Percentiles rank a stretch among this genome's conserved stretches.
Evolutionary conservation across 2,888 invertebrate genomes (phyloP).

Genomic region (Ceramica pisi): DNA sequence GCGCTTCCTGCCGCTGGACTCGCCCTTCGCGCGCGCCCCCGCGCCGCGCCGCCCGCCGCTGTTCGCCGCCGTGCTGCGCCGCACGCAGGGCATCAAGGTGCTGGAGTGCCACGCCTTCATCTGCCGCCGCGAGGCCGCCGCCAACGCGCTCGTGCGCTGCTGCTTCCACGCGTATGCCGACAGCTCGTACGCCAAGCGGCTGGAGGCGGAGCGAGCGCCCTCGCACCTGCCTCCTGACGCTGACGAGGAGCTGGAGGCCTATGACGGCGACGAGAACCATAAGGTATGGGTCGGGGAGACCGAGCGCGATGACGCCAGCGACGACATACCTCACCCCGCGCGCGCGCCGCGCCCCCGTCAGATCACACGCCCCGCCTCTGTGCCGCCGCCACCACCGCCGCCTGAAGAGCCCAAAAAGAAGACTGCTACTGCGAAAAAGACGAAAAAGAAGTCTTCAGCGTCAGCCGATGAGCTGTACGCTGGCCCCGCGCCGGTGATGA

Average conservation of each 20-base stretch:
- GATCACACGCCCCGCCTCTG: constrained; percentile 94
- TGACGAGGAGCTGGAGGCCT: constrained; percentile 95
- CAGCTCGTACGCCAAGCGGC: constrained; percentile 97
- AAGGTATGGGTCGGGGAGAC: constrained; percentile 98
- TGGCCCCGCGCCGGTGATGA: constrained; percentile 86
- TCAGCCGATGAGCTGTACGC: constrained; percentile 91
- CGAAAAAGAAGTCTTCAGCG: constrained; percentile 90
- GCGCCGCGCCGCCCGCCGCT: constrained; percentile 98
- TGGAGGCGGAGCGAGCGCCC: constrained; percentile 92
- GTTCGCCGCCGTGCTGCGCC: constrained; percentile 98
- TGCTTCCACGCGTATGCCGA: constrained; percentile 99
- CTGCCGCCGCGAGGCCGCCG: constrained; percentile 98
- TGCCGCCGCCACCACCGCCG: constrained; percentile 95
- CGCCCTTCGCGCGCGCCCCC: constrained; percentile 98
- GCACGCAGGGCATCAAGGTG: constrained; percentile 99
- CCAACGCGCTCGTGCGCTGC: constrained; percentile 98
- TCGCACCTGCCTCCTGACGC: constrained; percentile 82
- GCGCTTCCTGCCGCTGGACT: constrained; percentile 98
- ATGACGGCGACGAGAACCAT: constrained; percentile 98
- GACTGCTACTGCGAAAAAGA: constrained; percentile 86
- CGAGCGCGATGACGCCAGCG: constrained; percentile 94
- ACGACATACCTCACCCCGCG: constrained; percentile 91
- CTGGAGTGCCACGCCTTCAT: constrained; percentile 99
- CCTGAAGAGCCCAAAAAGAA: constrained; percentile 92
- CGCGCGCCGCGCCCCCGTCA: constrained; percentile 95